Percentiles rank a stretch among this genome's conserved stretches.
Conservation (phyloP, 2,113 vertebrate species). For the Machaerirhynchus nigripectus region DNA sequence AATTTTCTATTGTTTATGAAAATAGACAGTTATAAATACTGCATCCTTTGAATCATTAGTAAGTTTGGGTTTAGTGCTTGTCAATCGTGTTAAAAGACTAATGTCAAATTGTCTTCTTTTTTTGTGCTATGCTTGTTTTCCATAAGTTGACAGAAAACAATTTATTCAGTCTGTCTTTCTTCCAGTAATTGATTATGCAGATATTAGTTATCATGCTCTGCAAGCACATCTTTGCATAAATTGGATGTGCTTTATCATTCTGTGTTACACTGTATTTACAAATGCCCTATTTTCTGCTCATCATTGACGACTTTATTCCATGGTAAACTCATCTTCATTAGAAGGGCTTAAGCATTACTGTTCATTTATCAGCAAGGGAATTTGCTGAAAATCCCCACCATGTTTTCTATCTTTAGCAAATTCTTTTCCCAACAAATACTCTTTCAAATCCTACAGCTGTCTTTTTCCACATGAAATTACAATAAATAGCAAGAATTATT, state of each 20-base stretch:
- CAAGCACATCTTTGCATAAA: slow-evolving; percentile 70
- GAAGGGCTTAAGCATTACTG: slow-evolving; percentile 43
- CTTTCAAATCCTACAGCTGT: slow-evolving; percentile 26
- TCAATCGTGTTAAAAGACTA: slow-evolving; percentile 53
- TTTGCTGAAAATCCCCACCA: slow-evolving; percentile 41
- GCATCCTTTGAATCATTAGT: slow-evolving; percentile 50
- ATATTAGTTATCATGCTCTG: slow-evolving; percentile 69
- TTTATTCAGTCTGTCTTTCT: slow-evolving; percentile 66
- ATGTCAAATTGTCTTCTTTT: slow-evolving; percentile 53
- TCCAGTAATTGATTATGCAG: slow-evolving; percentile 67
- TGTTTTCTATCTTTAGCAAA: slow-evolving; percentile 40
- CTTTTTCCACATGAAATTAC: not conserved
- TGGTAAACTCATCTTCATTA: slow-evolving; percentile 69
- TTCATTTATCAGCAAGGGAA: slow-evolving; percentile 57
- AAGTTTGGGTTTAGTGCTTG: slow-evolving; percentile 39
- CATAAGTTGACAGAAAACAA: slow-evolving; percentile 62
- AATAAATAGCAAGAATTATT: not conserved
- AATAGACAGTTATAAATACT: slow-evolving; percentile 23
- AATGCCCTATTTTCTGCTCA: slow-evolving; percentile 68
- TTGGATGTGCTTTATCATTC: slow-evolving; percentile 65
- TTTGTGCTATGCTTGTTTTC: slow-evolving; percentile 44
- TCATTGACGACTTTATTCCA: slow-evolving; percentile 63
- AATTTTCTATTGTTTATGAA: not conserved
- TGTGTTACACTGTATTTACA: slow-evolving; percentile 63
- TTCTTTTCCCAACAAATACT: slow-evolving; percentile 19